Evolutionary conservation across 2,113 vertebrate genomes (phyloP), one percentile per base, ranked within the genome.

Genomic region (human (Homo sapiens)): DNA sequence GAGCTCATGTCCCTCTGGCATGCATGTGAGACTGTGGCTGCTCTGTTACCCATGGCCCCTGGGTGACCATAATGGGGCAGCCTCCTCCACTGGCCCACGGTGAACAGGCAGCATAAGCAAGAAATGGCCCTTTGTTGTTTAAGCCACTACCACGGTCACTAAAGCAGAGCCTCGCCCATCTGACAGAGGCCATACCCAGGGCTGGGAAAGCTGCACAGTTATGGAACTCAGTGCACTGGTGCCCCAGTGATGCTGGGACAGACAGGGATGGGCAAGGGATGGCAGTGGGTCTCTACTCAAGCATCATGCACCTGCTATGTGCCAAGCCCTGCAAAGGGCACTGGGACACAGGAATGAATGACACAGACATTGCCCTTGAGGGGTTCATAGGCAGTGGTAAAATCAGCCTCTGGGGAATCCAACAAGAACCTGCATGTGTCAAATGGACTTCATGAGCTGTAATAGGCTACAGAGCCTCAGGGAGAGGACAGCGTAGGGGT

Each of bases 401-500:
- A 86, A 61, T 16, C 59, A 30, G 20, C 10, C 57, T 13, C 25
- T 35, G 18, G n/a, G 16, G 25, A 52, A 64, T 22, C 91, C 22
- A 68, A 48, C 27, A 48, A 48, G 27, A 84, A 84, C n/a, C 8
- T 8, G n/a, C 8, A 9, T 43, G 25, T 43, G 12, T 35, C 38
- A 30, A 73, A 35, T 22, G 52, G 16, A 7, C 40, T 35, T 43
- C 30, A 3, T 43, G 45, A 50, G 48, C 50, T 35, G 27, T 38
- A 10, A 40, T 4, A 4, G 43, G 50, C 52, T 32, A 30, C 9
- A 9, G 22, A 35, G 68, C 30, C 76, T 32, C 3, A 20, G 52
- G 32, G 1, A 59, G 11, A 43, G n/a, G 5, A 11, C 8, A 22
- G 66, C 25, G 0, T 11, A 8, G 17, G 17, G 35, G 2, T 38